phyloP scores from a whole-genome alignment of 2,797 vertebrate species.

The Artibeus lituratus region DNA sequence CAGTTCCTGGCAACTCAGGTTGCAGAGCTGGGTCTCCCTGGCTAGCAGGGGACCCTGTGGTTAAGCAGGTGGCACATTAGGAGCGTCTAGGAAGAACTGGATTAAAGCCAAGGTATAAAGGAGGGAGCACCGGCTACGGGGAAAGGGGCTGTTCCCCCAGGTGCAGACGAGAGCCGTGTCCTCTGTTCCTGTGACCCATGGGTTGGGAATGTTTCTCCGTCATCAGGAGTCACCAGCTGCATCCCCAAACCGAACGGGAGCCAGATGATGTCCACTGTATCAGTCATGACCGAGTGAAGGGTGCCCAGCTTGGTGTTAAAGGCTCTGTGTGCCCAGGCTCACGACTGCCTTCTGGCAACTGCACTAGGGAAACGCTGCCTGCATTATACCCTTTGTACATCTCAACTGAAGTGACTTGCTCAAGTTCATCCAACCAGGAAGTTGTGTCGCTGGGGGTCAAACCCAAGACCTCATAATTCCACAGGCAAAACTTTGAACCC shows the following conservation, averaged over 20 bases:
- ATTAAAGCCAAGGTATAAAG: neutral
- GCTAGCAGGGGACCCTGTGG: neutral
- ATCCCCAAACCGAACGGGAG: neutral
- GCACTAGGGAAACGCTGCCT: neutral
- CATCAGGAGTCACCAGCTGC: neutral
- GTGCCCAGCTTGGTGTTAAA: rapidly evolving
- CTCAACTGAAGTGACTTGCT: neutral
- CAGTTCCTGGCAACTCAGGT: no score
- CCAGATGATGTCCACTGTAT: neutral
- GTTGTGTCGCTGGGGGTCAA: rapidly evolving
- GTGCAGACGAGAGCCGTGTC: rapidly evolving
- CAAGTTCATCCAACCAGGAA: neutral
- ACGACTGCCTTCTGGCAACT: neutral
- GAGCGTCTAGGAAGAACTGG: neutral
- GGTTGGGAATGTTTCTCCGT: neutral
- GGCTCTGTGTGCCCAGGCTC: rapidly evolving
- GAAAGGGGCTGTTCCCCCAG: neutral
- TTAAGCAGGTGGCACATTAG: rapidly evolving
- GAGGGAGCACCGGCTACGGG: neutral
- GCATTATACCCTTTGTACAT: rapidly evolving
- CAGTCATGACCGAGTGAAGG: rapidly evolving
- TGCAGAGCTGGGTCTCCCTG: neutral
- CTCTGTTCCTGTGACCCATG: neutral
- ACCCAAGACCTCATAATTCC: neutral
- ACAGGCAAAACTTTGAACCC: neutral